These are phyloP conservation scores for Lipophrys pholis DNA, from an alignment of 2,113 vertebrate genomes.

Conservation along the genomic window DNA sequence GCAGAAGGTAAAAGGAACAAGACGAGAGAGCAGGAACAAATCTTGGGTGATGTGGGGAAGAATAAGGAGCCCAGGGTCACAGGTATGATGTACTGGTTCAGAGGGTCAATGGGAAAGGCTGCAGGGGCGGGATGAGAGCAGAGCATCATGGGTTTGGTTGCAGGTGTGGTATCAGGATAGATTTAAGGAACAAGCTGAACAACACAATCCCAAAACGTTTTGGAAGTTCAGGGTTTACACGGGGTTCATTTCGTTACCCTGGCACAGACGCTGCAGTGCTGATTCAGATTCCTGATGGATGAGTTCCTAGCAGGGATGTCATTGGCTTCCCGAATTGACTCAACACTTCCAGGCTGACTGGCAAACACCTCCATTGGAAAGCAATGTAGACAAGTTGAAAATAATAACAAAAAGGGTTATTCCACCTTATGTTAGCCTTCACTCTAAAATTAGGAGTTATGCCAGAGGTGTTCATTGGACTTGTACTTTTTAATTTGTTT, in stretches of 20 bases:
- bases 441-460: slow-evolving; percentile 6
- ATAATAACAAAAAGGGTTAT: slow-evolving; percentile 6
- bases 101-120: slow-evolving; percentile 21
- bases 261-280: slow-evolving; percentile 83
- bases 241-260: slow-evolving; percentile 78
- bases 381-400: slow-evolving; percentile 49
- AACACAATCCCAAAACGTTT: slow-evolving; percentile 40
- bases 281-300: slow-evolving; percentile 76
- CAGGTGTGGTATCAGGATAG: slow-evolving; percentile 41
- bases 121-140: slow-evolving; percentile 1
- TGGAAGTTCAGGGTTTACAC: slow-evolving; percentile 64
- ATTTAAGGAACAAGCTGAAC: slow-evolving; percentile 47
- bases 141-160: slow-evolving; percentile 38
- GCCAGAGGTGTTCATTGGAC: neutral
- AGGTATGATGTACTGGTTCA: neutral
- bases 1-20: too few species aligned
- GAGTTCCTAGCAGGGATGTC: slow-evolving; percentile 73
- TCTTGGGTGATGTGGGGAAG: neutral
- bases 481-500: slow-evolving; percentile 12
- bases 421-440: slow-evolving; percentile 2
- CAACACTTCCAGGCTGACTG: slow-evolving; percentile 75
- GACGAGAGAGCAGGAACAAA: too few species aligned
- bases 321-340: slow-evolving; percentile 79
- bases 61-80: neutral
- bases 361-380: slow-evolving; percentile 67